Evolutionary conservation across 2,113 vertebrate species (phyloP), one percentile per base, ranked within the genome.

Genomic region (Halcyon senegalensis): DNA sequence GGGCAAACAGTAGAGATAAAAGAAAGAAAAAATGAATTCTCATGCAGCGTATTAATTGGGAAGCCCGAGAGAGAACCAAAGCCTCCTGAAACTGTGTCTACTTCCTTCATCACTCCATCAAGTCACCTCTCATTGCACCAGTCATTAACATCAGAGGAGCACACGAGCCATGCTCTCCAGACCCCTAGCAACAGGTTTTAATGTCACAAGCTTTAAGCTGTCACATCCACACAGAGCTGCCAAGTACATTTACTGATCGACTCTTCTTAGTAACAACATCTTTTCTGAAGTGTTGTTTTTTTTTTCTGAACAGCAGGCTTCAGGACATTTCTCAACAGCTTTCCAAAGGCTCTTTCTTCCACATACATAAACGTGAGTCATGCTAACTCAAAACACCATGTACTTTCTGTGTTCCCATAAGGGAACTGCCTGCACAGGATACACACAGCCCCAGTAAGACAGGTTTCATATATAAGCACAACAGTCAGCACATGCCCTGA

Each of bases 11-110:
- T 10, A 28, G 10, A 93, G 70, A 60, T 56, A 56, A 73, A 64
- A 81, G 44, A 41, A 20, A 53, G 46, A 33, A 53, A 25, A 70
- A 91, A 67, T 15, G 0, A 46, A 19, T 80, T 80, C 50, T 70
- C 15, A 23, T 44, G 48, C 33, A 76, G 4, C 0, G 0, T 37
- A 28, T n/a, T 46, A 18, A 58, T 9, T 46, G 64, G 6, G 43
- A 79, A 37, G 31, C 15, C 28, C 10, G 25, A 67, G 79, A 69
- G 31, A 73, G 23, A 90, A 13, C 15, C 30, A 56, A 56, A 48
- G 46, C 18, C 62, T 50, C 1, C 0, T 27, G 46, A 78, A 35
- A 60, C 11, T 0, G 0, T 48, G 41, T 9, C 35, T 10, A 44
- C 8, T 70, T 70, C 30, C 51, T 33, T 2, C 7, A 19, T 11